Evolutionary conservation across 2,113 vertebrate species (phyloP).

Genomic region (Tonatia bakeri): DNA sequence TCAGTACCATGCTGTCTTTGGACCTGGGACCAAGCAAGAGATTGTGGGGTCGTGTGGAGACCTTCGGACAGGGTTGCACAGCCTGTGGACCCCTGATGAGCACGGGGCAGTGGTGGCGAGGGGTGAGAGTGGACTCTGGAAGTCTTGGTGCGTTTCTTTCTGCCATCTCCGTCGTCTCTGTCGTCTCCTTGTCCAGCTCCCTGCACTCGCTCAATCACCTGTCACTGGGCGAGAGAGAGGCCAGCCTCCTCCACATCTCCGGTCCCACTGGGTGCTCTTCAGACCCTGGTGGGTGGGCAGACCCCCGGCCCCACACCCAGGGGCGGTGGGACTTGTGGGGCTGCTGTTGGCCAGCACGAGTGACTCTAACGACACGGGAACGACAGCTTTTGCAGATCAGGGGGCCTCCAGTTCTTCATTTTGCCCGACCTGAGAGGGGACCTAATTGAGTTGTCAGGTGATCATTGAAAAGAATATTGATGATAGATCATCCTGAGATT

Average conservation of each 20-base stretch:
- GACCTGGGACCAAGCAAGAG: not conserved
- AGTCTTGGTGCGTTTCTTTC: not conserved
- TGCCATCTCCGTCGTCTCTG: rapidly evolving
- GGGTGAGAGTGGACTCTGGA: not conserved
- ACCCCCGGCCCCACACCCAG: not conserved
- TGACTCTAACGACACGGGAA: slow-evolving; percentile 47
- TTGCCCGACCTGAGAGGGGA: slow-evolving; percentile 45
- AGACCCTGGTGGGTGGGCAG: not conserved
- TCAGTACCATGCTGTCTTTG: not conserved
- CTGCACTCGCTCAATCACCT: not conserved
- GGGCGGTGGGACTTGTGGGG: not conserved
- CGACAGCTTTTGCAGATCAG: slow-evolving; percentile 44
- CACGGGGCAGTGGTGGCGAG: not conserved
- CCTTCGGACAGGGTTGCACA: not conserved
- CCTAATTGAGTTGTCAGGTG: slow-evolving; percentile 69
- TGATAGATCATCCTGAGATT: slow-evolving; percentile 61
- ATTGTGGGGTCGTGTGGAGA: not conserved
- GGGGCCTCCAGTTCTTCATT: slow-evolving; percentile 45
- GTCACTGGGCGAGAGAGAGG: not conserved
- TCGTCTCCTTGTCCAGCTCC: not conserved
- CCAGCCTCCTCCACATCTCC: not conserved
- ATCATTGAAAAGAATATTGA: slow-evolving; percentile 68
- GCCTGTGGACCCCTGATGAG: not conserved
- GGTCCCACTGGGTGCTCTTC: not conserved
- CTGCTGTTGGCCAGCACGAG: slow-evolving; percentile 55